phyloP scores from a whole-genome alignment of 2,888 invertebrate genomes.

The Gandaritis pyraliata region DNA sequence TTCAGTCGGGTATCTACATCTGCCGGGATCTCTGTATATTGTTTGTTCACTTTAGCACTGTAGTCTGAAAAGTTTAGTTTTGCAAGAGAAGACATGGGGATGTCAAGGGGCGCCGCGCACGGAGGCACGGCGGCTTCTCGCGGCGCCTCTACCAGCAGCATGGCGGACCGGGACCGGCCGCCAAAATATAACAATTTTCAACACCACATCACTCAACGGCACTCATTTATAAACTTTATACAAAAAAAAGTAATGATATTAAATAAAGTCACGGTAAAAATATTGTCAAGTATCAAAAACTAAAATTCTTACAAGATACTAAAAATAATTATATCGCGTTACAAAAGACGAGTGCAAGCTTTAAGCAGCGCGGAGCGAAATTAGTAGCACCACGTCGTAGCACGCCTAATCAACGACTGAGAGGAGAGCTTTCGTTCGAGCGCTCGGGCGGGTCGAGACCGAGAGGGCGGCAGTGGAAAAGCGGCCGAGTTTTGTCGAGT shows the following conservation, averaged over 20 bases:
- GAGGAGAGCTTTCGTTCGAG: constrained; percentile 51
- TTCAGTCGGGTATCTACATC: constrained; percentile 63
- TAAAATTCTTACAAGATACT: constrained; percentile 29
- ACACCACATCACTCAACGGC: constrained; percentile 63
- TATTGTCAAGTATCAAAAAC: constrained; percentile 12
- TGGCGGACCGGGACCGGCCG: constrained; percentile 82
- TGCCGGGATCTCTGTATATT: constrained; percentile 59
- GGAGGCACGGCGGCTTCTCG: constrained; percentile 89
- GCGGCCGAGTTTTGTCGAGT: constrained; percentile 57
- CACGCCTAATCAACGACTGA: constrained; percentile 76
- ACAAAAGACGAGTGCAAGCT: constrained; percentile 55
- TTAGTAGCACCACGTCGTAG: constrained; percentile 62
- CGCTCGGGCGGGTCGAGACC: constrained; percentile 79
- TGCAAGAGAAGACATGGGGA: constrained; percentile 77
- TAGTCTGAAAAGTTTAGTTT: constrained; percentile 80
- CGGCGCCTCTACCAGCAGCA: constrained; percentile 91
- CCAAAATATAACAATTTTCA: constrained; percentile 49
- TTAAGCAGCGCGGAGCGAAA: constrained; percentile 42
- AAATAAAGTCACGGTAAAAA: constrained; percentile 12
- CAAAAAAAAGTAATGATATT: neutral
- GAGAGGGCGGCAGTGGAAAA: constrained; percentile 79
- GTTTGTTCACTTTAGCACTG: constrained; percentile 77
- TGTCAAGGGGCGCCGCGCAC: constrained; percentile 74
- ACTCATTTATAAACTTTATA: constrained; percentile 33
- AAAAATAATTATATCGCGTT: constrained; percentile 45